Percentiles rank a stretch among this genome's conserved stretches.
phyloP scores from a whole-genome alignment of 2,888 invertebrate species.

The Xestia xanthographa region DNA sequence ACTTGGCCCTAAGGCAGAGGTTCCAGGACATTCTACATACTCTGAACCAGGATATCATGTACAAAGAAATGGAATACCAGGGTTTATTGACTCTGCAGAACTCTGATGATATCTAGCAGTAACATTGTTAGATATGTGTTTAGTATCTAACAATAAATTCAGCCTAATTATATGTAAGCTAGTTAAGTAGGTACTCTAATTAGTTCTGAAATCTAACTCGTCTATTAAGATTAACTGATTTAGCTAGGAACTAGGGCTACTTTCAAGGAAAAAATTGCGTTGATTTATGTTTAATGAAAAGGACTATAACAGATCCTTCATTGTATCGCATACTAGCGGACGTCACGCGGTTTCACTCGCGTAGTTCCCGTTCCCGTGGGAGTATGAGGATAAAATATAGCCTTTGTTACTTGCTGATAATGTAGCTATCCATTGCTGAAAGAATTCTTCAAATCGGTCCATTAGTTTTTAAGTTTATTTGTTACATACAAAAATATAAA shows the following conservation, averaged over 20 bases:
- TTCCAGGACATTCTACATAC: constrained; percentile 95
- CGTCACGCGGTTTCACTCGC: no score
- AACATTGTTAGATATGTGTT: constrained; percentile 48
- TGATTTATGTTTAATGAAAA: background rate
- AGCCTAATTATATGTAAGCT: background rate
- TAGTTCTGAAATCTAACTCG: background rate
- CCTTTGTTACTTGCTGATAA: no score
- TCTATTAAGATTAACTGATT: constrained; percentile 5
- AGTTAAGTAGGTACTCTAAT: background rate
- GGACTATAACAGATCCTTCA: background rate
- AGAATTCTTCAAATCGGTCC: no score
- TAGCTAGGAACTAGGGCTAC: no score
- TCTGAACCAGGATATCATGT: constrained; percentile 94
- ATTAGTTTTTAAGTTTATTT: no score
- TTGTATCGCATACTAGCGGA: background rate
- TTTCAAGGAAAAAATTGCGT: background rate
- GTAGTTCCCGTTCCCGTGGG: no score
- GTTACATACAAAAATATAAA: no score
- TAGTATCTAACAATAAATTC: constrained; percentile 48
- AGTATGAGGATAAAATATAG: no score
- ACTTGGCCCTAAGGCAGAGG: constrained; percentile 94
- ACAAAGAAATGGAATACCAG: constrained; percentile 93
- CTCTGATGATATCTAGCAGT: constrained; percentile 83
- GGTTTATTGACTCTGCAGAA: constrained; percentile 83
- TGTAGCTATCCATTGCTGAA: no score